A percentile compares a stretch with the other conserved stretches of the same genome.
These are phyloP conservation scores for Halocaridina rubra DNA, from an alignment of 2,888 invertebrate species.

Conservation along the genomic window DNA sequence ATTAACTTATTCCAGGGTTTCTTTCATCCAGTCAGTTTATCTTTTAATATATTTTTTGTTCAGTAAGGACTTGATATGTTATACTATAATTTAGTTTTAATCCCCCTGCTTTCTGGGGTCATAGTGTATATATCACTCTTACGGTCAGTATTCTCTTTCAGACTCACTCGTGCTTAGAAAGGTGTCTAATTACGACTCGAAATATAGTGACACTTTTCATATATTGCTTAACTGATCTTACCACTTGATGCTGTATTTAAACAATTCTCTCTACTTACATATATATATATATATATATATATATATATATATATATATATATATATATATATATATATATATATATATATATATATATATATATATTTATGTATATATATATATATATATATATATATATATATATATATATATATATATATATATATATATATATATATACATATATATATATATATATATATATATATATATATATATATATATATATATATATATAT, in stretches of 20 bases:
- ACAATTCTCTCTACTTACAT: too few species aligned
- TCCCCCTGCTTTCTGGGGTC: too few species aligned
- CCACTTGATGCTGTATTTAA: not conserved
- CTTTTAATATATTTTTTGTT: too few species aligned
- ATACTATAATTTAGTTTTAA: too few species aligned
- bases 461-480: conserved; percentile 7
- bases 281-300: too few species aligned
- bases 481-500: conserved; percentile 3
- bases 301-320: not conserved
- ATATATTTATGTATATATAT: not conserved
- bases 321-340: not conserved
- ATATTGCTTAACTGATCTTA: not conserved
- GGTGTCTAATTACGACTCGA: not conserved
- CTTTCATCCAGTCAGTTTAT: too few species aligned
- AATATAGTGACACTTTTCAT: too few species aligned
- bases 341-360: not conserved
- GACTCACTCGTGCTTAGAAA: not conserved
- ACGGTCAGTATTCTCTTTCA: not conserved
- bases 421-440: conserved; percentile 17
- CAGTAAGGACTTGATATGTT: too few species aligned
- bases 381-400: not conserved
- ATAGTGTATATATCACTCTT: too few species aligned
- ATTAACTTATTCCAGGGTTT: too few species aligned
- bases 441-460: conserved; percentile 6
- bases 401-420: conserved; percentile 4